Percentiles rank a stretch among this genome's conserved stretches.
These are phyloP conservation scores for Hyposoter dolosus DNA, from an alignment of 2,888 invertebrate species.

Conservation along the genomic window DNA sequence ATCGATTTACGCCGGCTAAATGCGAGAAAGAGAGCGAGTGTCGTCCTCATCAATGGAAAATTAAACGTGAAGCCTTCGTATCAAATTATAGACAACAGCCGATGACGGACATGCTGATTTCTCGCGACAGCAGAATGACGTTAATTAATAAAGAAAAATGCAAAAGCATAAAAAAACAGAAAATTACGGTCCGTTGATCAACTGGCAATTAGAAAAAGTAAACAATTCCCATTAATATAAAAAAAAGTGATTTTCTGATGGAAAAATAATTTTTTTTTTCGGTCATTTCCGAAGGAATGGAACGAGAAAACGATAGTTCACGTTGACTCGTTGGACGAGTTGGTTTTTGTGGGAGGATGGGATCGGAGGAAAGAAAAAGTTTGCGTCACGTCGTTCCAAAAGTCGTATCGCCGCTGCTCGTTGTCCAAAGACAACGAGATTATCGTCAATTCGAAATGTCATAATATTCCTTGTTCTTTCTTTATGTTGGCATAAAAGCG, in stretches of 20 bases:
- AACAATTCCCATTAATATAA: not conserved
- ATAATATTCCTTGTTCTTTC: slow-evolving; percentile 10
- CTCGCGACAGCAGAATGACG: not conserved
- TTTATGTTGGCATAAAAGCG: slow-evolving; percentile 46
- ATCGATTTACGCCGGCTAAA: slow-evolving; percentile 56
- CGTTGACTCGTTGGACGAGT: not conserved
- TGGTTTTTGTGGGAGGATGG: not conserved
- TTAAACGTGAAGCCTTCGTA: slow-evolving; percentile 7
- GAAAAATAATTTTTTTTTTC: not conserved
- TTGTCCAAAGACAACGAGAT: slow-evolving; percentile 46
- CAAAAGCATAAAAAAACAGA: not conserved
- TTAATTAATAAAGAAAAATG: not conserved
- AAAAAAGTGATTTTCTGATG: not conserved
- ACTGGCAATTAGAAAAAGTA: not conserved
- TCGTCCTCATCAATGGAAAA: slow-evolving; percentile 3
- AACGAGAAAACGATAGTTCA: not conserved
- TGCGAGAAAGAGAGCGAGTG: slow-evolving; percentile 7
- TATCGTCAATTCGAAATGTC: slow-evolving; percentile 55
- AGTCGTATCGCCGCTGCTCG: slow-evolving; percentile 43
- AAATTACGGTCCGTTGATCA: not conserved
- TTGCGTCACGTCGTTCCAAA: slow-evolving; percentile 53
- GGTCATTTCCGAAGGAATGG: not conserved
- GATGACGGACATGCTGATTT: not conserved
- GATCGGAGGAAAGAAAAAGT: slow-evolving; percentile 37
- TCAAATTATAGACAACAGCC: slow-evolving; percentile 8